A percentile compares a stretch with the other conserved stretches of the same genome.
phyloP scores from a whole-genome alignment of 2,888 invertebrate species.

The Synanthedon tipuliformis region DNA sequence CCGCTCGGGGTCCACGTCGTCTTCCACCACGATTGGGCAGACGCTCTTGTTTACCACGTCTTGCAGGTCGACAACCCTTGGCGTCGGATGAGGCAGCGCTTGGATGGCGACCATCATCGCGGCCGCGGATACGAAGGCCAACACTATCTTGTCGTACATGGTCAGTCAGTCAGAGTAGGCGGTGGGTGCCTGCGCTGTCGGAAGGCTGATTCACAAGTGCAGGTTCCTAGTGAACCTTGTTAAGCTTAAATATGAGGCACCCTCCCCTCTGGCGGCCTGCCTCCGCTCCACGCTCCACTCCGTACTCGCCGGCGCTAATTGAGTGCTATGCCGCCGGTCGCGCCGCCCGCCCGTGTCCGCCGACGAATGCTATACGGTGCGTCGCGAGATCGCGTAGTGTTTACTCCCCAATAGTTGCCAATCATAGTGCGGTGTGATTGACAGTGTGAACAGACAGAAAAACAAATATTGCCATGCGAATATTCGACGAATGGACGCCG shows the following conservation, averaged over 20 bases:
- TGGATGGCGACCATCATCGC: slow-evolving; percentile 13
- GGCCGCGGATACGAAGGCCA: slow-evolving; percentile 8
- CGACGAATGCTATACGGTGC: slow-evolving; percentile 2
- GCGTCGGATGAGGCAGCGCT: slow-evolving; percentile 12
- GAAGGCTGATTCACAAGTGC: slow-evolving; percentile 30
- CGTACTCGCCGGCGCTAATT: slow-evolving; percentile 4
- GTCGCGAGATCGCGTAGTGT: slow-evolving; percentile 1
- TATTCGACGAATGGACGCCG: too few relatives aligned
- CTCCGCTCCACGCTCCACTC: slow-evolving; percentile 1
- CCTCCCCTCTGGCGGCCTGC: slow-evolving; percentile 4
- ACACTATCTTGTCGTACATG: background rate
- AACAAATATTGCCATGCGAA: too few relatives aligned
- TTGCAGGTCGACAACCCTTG: slow-evolving; percentile 28
- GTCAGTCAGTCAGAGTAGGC: too few relatives aligned
- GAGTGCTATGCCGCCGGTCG: slow-evolving; percentile 2
- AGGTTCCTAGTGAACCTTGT: slow-evolving; percentile 13
- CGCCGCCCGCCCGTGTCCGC: slow-evolving; percentile 1
- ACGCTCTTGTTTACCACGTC: slow-evolving; percentile 41
- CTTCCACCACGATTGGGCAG: slow-evolving; percentile 43
- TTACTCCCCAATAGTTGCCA: background rate
- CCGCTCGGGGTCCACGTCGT: slow-evolving; percentile 35
- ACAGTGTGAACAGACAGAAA: too few relatives aligned
- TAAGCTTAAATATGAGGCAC: slow-evolving; percentile 13
- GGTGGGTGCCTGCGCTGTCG: slow-evolving; percentile 22
- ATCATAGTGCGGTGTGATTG: background rate